phyloP scores from a whole-genome alignment of 2,888 invertebrate species.

The Scaptomyza tumidula region DNA sequence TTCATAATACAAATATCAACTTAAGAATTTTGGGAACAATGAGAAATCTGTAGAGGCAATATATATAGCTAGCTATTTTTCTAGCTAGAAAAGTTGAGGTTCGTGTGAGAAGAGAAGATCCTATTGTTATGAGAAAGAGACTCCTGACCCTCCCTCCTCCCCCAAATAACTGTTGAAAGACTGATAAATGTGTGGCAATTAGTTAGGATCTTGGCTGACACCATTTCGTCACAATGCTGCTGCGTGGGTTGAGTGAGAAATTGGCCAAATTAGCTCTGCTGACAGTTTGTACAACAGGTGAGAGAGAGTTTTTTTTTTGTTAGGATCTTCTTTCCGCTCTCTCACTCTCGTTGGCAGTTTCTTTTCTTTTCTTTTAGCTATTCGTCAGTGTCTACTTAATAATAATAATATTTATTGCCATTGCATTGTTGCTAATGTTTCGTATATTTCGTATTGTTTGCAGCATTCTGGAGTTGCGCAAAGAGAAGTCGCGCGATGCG shows the following conservation, averaged over 20 bases:
- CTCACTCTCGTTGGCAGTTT: neutral
- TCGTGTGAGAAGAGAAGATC: conserved; percentile 17
- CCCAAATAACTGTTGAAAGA: conserved; percentile 46
- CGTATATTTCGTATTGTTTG: conserved; percentile 8
- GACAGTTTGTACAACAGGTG: conserved; percentile 66
- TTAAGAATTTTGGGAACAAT: conserved; percentile 32
- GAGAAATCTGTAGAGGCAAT: conserved; percentile 51
- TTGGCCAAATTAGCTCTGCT: conserved; percentile 58
- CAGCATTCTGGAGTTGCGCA: conserved; percentile 96
- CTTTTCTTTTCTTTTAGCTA: conserved; percentile 9
- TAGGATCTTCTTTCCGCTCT: conserved; percentile 20
- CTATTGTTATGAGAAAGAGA: conserved; percentile 13
- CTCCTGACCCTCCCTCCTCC: neutral
- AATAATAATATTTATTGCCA: conserved; percentile 52
- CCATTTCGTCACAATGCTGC: conserved; percentile 69
- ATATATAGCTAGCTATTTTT: conserved; percentile 10
- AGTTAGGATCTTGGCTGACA: conserved; percentile 67
- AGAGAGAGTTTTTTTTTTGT: conserved; percentile 19
- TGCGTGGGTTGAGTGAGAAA: conserved; percentile 32
- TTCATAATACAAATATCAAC: conserved; percentile 50
- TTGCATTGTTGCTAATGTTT: conserved; percentile 40
- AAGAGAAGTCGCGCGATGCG: conserved; percentile 97
- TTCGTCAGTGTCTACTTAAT: conserved; percentile 75
- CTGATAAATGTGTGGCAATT: conserved; percentile 78
- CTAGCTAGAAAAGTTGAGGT: conserved; percentile 33